Evolutionary conservation across 2,888 invertebrate species (phyloP), one percentile per base, ranked within the genome.

Genomic region (Vanessa cardui): DNA sequence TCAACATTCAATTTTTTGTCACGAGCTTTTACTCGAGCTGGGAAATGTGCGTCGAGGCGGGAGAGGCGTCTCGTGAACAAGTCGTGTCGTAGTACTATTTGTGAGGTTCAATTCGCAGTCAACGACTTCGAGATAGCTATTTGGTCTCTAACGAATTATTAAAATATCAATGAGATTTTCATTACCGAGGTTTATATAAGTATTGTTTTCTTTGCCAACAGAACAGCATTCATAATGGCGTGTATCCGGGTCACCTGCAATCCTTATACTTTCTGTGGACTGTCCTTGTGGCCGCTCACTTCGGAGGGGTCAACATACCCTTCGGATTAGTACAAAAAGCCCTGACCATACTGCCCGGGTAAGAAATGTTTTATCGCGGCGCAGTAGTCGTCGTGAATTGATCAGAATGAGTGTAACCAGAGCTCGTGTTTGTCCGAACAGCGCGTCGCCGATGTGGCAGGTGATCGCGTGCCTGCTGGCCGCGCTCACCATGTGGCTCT

Each of bases 181-280:
- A 26, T 26, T 26, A 26, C 3, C 5, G 5, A 5, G 5, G 26
- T 26, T 20, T 20, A 20, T 6, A 49, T 12, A 39, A 49, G 20
- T 46, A 12, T 33, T 44, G 7, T 54, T 16, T n/a, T 47, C 45
- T 65, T 73, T 56, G 68, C 91, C 93, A 94, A 78, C 94, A 99
- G 98, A 99, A 99, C 86, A 98, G 97, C 84, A 94, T 99, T 71
- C 96, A 97, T 83, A 98, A 98, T 94, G 99, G 99, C 54, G 97
- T 99, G 18, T 99, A 98, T 85, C 99, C 99, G 44, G 99, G 98
- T 0, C 98, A 98, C 73, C 94, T 98, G 76, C 96, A 96, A 83
- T 98, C 98, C 62, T 94, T 99, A 68, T 96, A 98, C 93, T 93
- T 98, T 50, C 95, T 98, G 39, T 95, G 98, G 83, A 95, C 95